phyloP scores from a whole-genome alignment of 1,140 invertebrate genomes.

The Dinoponera quadriceps region DNA sequence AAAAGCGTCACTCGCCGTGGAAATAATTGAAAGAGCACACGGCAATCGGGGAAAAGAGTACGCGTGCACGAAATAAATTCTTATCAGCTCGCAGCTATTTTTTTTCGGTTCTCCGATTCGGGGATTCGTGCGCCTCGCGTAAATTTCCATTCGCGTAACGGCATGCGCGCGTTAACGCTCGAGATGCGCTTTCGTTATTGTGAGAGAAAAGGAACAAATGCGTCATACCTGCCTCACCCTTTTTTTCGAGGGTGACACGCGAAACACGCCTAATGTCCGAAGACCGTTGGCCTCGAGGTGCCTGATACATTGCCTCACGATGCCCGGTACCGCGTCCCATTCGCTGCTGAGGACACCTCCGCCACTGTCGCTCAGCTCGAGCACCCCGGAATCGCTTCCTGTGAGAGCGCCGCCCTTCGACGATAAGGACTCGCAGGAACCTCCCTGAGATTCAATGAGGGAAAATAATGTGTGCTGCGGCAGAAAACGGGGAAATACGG shows the following conservation, averaged over 20 bases:
- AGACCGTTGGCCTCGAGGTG: conserved; percentile 93
- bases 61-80: neutral
- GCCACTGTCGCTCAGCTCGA: conserved; percentile 84
- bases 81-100: neutral
- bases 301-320: conserved; percentile 92
- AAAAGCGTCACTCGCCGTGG: too few relatives aligned
- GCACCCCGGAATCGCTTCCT: conserved; percentile 87
- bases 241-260: conserved; percentile 96
- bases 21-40: neutral
- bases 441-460: conserved; percentile 85
- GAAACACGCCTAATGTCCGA: conserved; percentile 94
- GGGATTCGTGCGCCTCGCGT: neutral
- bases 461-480: neutral
- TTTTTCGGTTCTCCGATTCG: neutral
- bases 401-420: conserved; percentile 86
- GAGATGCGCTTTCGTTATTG: neutral
- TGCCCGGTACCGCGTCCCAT: conserved; percentile 87
- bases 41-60: neutral
- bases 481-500: neutral
- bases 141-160: neutral
- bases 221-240: conserved; percentile 93
- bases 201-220: neutral
- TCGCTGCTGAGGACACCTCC: conserved; percentile 82
- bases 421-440: conserved; percentile 90
- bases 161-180: neutral